A percentile compares a stretch with the other conserved stretches of the same genome.
Conservation (phyloP, 2,797 vertebrate species). For the Chaenodraco wilsoni region DNA sequence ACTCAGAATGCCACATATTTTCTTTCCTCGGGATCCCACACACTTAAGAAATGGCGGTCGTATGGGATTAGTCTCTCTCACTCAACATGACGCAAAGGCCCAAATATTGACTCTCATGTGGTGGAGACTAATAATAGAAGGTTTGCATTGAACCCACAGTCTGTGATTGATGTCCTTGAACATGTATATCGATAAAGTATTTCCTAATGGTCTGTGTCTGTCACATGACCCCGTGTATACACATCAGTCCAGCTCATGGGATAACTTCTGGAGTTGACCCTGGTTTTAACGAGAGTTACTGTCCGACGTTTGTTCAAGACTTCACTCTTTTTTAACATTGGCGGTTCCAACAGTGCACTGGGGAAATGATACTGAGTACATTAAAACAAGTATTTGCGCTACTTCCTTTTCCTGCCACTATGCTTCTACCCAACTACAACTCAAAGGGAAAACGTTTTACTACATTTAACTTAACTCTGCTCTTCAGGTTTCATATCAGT, state of each 20-base stretch:
- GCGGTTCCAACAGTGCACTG: constrained; percentile 11
- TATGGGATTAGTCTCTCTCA: constrained; percentile 72
- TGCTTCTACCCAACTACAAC: too few relatives aligned
- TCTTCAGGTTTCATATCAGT: too few relatives aligned
- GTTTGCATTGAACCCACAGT: constrained; percentile 3
- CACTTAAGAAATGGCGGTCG: constrained; percentile 55
- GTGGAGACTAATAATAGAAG: constrained; percentile 42
- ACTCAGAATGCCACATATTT: constrained; percentile 25
- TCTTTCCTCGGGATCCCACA: constrained; percentile 40
- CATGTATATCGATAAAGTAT: neutral
- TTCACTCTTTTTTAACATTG: neutral
- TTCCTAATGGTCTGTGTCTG: constrained; percentile 7
- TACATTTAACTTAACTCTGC: too few relatives aligned
- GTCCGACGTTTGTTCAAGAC: constrained; percentile 14
- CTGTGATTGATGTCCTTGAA: constrained; percentile 16
- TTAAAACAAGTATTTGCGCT: too few relatives aligned
- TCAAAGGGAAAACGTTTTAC: too few relatives aligned
- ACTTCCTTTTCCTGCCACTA: too few relatives aligned
- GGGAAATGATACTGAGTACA: too few relatives aligned
- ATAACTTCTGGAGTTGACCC: constrained; percentile 10
- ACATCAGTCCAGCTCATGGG: constrained; percentile 20
- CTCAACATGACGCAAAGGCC: constrained; percentile 69
- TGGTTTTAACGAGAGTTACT: constrained; percentile 40
- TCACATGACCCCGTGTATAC: constrained; percentile 11
- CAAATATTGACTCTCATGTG: constrained; percentile 55